Percentiles rank a stretch among this genome's conserved stretches.
These are phyloP conservation scores for Heliconius ethilla DNA, from an alignment of 2,888 invertebrate genomes.

Conservation along the genomic window DNA sequence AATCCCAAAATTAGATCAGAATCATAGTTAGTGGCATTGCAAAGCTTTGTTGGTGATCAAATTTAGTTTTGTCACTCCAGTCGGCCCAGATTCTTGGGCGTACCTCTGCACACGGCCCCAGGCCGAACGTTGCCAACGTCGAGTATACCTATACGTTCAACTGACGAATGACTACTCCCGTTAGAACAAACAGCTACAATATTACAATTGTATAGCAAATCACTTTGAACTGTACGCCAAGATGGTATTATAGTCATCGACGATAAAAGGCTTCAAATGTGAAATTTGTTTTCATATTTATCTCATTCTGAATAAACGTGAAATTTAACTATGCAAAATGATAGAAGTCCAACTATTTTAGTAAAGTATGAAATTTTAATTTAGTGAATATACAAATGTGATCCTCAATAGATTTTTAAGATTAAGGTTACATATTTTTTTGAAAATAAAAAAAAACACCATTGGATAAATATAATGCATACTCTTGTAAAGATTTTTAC, in stretches of 20 bases:
- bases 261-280: neutral
- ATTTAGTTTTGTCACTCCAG: constrained; percentile 82
- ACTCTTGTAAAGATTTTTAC: neutral
- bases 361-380: too few relatives aligned
- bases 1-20: constrained; percentile 29
- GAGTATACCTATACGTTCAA: constrained; percentile 63
- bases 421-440: neutral
- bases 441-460: neutral
- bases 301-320: neutral
- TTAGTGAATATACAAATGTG: neutral
- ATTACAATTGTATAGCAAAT: constrained; percentile 38
- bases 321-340: neutral
- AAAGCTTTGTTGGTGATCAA: constrained; percentile 76
- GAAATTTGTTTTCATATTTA: neutral
- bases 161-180: constrained; percentile 68
- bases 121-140: constrained; percentile 67
- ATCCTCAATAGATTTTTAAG: neutral
- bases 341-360: too few relatives aligned
- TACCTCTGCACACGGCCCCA: constrained; percentile 79
- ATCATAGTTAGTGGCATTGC: constrained; percentile 63
- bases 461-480: neutral
- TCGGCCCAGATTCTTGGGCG: constrained; percentile 76
- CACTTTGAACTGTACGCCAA: constrained; percentile 33
- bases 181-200: constrained; percentile 59
- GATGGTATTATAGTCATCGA: constrained; percentile 1